A percentile compares a stretch with the other conserved stretches of the same genome.
These are phyloP conservation scores for Pristionchus entomophagus DNA, from an alignment of 2,888 invertebrate species.

Conservation along the genomic window DNA sequence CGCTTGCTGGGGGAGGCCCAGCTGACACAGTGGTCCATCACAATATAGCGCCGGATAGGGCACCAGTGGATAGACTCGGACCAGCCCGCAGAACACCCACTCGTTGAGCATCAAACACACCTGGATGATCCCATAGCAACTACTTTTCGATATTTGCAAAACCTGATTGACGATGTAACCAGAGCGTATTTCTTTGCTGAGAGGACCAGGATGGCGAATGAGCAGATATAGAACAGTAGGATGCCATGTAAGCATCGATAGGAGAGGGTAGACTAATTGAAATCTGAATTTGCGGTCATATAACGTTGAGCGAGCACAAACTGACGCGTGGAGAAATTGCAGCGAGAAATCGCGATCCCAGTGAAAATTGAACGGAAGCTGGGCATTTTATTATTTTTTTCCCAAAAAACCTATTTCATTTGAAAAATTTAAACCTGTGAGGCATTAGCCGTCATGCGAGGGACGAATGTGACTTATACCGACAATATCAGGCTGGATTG, in stretches of 20 bases:
- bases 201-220: not conserved
- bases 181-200: not conserved
- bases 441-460: no score
- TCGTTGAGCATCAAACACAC: not conserved
- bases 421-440: not conserved
- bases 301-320: not conserved
- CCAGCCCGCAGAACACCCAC: not conserved
- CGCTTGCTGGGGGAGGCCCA: not conserved
- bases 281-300: no score
- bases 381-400: no score
- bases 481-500: no score
- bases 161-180: not conserved
- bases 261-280: no score
- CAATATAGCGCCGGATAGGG: slow-evolving; percentile 26
- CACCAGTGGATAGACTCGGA: not conserved
- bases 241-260: not conserved
- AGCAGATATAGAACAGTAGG: not conserved
- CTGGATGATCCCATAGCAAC: not conserved
- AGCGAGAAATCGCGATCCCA: not conserved
- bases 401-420: no score
- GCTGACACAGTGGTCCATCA: not conserved
- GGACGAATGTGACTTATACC: no score
- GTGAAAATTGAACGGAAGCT: not conserved
- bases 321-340: not conserved
- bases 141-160: not conserved